Conservation (phyloP, 2,888 invertebrate genomes). For the Plagodis pulveraria region DNA sequence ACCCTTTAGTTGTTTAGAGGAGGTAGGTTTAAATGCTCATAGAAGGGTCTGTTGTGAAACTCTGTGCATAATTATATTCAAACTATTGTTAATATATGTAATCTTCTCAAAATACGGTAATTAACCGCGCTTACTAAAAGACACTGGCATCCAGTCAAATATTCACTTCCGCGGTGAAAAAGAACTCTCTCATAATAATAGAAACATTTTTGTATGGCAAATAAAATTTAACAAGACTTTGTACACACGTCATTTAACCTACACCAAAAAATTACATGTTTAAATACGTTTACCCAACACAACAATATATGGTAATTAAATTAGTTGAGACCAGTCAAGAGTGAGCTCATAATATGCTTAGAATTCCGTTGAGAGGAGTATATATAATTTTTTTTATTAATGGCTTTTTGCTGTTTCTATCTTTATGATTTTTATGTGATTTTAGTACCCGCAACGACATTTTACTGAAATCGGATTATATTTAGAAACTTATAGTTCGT, state of each 20-base stretch:
- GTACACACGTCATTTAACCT: slow-evolving; percentile 70
- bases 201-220: slow-evolving; percentile 53
- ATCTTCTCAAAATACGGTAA: slow-evolving; percentile 7
- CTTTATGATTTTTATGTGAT: too few species aligned
- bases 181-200: slow-evolving; percentile 37
- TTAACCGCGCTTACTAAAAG: slow-evolving; percentile 7
- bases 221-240: slow-evolving; percentile 62
- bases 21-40: neutral
- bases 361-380: slow-evolving; percentile 42
- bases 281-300: slow-evolving; percentile 64
- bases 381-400: too few species aligned
- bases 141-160: slow-evolving; percentile 35
- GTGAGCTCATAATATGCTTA: slow-evolving; percentile 32
- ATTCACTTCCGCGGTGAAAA: slow-evolving; percentile 45
- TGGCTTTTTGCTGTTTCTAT: too few species aligned
- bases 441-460: too few species aligned
- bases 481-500: too few species aligned
- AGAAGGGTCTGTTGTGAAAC: neutral
- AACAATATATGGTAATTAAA: slow-evolving; percentile 68
- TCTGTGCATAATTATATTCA: neutral
- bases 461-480: too few species aligned
- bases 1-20: too few species aligned
- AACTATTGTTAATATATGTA: slow-evolving; percentile 4
- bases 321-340: slow-evolving; percentile 51
- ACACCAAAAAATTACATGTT: slow-evolving; percentile 65